Evolutionary conservation across 2,113 vertebrate genomes (phyloP).

Genomic region (Forbesichthys agassizii): DNA sequence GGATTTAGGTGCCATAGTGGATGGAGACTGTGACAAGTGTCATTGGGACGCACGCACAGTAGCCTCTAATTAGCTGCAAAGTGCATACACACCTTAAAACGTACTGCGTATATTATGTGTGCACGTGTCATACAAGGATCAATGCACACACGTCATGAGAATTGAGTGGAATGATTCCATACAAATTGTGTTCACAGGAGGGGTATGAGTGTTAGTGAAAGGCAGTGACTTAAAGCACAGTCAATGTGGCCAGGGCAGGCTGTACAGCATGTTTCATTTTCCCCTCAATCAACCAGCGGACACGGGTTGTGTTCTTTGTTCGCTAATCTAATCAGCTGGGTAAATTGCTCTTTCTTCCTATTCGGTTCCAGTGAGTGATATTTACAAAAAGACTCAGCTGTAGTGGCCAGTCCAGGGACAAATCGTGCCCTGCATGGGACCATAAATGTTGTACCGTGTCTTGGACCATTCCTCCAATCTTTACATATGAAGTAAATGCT

Average conservation of each 20-base stretch:
- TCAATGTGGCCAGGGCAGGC: conserved; percentile 58
- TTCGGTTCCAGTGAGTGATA: conserved; percentile 46
- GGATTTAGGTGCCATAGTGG: conserved; percentile 21
- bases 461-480: not conserved
- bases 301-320: conserved; percentile 47
- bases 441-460: not conserved
- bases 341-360: conserved; percentile 50
- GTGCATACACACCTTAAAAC: not conserved
- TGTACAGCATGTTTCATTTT: conserved; percentile 30
- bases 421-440: conserved; percentile 28
- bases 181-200: conserved; percentile 53
- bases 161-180: conserved; percentile 2
- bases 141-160: not conserved
- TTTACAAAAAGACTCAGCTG: conserved; percentile 35
- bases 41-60: conserved; percentile 44
- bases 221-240: conserved; percentile 50
- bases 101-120: conserved; percentile 1
- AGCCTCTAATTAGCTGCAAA: conserved; percentile 45
- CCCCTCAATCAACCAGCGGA: conserved; percentile 50
- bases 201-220: conserved; percentile 30
- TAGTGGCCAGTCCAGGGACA: not conserved
- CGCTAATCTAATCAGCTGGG: conserved; percentile 58
- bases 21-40: conserved; percentile 30
- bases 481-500: not conserved
- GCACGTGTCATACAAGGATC: not conserved